phyloP scores from a whole-genome alignment of 2,888 invertebrate genomes.

The Patella ulyssiponensis region DNA sequence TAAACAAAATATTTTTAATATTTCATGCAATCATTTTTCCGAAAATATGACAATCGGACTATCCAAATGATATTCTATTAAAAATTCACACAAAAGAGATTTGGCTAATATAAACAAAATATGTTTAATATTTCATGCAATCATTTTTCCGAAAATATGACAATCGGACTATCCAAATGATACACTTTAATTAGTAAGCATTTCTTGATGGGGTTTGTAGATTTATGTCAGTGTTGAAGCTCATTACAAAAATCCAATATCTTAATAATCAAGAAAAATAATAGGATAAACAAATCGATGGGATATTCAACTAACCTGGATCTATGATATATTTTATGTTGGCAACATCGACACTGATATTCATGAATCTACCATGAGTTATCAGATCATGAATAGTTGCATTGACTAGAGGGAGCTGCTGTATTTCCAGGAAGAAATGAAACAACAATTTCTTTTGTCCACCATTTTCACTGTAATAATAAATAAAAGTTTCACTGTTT shows the following conservation, averaged over 20 bases:
- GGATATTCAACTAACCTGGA: constrained; percentile 33
- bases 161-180: too few relatives aligned
- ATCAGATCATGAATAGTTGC: not conserved
- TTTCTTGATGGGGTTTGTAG: too few relatives aligned
- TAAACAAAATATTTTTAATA: too few relatives aligned
- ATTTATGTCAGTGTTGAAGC: too few relatives aligned
- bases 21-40: too few relatives aligned
- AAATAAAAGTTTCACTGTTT: too few relatives aligned
- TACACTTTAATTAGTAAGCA: too few relatives aligned
- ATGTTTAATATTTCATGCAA: too few relatives aligned
- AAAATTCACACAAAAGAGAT: not conserved
- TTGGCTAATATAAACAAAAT: too few relatives aligned
- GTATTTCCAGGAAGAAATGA: constrained; percentile 44
- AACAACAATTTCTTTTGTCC: constrained; percentile 30
- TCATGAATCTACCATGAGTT: constrained; percentile 4
- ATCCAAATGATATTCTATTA: constrained; percentile 34
- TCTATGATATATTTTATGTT: constrained; percentile 23
- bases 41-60: too few relatives aligned
- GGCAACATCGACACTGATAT: not conserved
- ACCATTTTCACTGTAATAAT: constrained; percentile 25
- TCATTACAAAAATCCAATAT: too few relatives aligned
- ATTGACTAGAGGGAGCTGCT: constrained; percentile 35
- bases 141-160: too few relatives aligned
- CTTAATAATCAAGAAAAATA: not conserved
- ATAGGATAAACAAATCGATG: not conserved